Conservation (phyloP, 1,140 invertebrate species). For the Mylabris phalerata region DNA sequence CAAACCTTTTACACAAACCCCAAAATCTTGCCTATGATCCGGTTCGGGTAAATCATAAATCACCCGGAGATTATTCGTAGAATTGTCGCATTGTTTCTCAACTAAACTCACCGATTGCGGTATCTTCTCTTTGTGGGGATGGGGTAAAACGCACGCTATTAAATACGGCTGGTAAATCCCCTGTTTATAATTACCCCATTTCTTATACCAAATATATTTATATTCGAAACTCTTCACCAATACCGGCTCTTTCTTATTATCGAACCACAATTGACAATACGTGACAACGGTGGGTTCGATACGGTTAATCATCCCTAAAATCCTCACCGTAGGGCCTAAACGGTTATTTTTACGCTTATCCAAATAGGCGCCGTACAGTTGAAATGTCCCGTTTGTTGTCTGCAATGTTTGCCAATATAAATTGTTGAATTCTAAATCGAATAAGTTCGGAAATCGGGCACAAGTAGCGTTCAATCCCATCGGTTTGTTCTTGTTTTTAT, state of each 20-base stretch:
- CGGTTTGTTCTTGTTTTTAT: constrained; percentile 66
- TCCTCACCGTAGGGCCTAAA: constrained; percentile 72
- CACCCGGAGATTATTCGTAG: constrained; percentile 81
- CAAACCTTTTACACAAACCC: constrained; percentile 89
- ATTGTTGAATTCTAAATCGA: constrained; percentile 86
- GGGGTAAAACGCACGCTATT: constrained; percentile 79
- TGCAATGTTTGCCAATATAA: constrained; percentile 81
- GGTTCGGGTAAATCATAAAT: constrained; percentile 64
- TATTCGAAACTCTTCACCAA: constrained; percentile 79
- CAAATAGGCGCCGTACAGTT: constrained; percentile 83
- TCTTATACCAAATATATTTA: constrained; percentile 90
- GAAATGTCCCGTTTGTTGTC: constrained; percentile 77
- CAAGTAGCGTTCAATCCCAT: constrained; percentile 69
- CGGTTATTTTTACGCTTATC: constrained; percentile 70
- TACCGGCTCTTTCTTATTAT: constrained; percentile 67
- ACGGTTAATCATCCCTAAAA: constrained; percentile 86
- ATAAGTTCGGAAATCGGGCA: constrained; percentile 75
- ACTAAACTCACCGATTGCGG: constrained; percentile 80
- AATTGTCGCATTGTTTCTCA: constrained; percentile 74
- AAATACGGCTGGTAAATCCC: constrained; percentile 87
- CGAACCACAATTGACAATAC: constrained; percentile 87
- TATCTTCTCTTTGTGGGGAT: constrained; percentile 60
- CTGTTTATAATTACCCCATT: constrained; percentile 92
- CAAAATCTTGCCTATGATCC: constrained; percentile 69
- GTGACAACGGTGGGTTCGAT: constrained; percentile 77